Conservation (phyloP, 2,797 vertebrate genomes). For the Enteromius anoplus region DNA sequence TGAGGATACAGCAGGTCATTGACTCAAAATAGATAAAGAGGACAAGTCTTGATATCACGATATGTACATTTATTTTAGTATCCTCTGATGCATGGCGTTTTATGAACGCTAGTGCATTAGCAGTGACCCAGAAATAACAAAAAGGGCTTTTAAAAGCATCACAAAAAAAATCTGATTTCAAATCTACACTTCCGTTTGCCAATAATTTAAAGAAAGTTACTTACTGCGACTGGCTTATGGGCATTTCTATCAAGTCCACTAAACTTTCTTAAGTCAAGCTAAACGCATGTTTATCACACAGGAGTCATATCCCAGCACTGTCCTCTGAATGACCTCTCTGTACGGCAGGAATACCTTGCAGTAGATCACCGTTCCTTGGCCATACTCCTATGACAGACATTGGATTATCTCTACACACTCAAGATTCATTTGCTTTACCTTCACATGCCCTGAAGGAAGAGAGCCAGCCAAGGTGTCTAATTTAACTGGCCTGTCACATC, state of each 20-base stretch:
- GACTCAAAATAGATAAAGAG: constrained; percentile 19
- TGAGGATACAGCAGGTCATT: constrained; percentile 11
- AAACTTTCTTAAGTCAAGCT: constrained; percentile 1
- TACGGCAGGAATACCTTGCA: constrained; percentile 17
- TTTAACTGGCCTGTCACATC: constrained; percentile 53
- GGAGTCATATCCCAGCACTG: neutral
- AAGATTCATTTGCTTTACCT: constrained; percentile 54
- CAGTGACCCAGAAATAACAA: constrained; percentile 14
- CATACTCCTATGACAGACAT: constrained; percentile 12
- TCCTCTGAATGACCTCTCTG: constrained; percentile 41
- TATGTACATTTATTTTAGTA: neutral
- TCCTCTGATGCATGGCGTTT: neutral
- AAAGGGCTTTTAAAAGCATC: neutral
- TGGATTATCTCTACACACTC: constrained; percentile 34
- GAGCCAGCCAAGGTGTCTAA: constrained; percentile 53
- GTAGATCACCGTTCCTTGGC: constrained; percentile 17
- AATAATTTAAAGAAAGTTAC: neutral
- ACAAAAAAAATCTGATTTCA: neutral
- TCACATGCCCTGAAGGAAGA: constrained; percentile 41
- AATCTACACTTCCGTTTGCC: neutral
- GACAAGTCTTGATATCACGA: constrained; percentile 1
- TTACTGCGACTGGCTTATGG: neutral
- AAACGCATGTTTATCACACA: neutral
- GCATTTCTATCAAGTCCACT: neutral
- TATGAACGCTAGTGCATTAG: neutral